A percentile compares a stretch with the other conserved stretches of the same genome.
phyloP scores from a whole-genome alignment of 2,888 invertebrate genomes.

The Ochropacha duplaris region DNA sequence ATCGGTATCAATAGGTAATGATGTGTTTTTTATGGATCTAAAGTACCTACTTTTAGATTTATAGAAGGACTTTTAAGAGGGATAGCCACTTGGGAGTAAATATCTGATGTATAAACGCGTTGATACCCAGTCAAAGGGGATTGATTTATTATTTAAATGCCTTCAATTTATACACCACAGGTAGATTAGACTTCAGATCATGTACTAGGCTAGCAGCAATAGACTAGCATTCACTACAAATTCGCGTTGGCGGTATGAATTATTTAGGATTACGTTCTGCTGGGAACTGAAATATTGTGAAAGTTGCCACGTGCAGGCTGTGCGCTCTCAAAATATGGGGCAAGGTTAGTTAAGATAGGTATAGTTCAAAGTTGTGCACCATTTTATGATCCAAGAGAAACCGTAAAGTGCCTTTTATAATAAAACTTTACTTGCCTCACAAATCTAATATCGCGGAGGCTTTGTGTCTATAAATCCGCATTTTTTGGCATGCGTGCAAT shows the following conservation, averaged over 20 bases:
- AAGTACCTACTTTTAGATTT: neutral
- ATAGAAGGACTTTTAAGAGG: neutral
- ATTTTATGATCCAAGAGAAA: neutral
- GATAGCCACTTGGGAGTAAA: neutral
- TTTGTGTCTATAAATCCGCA: neutral
- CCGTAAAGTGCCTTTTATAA: neutral
- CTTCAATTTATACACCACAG: constrained; percentile 33
- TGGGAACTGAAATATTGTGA: constrained; percentile 47
- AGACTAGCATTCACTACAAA: constrained; percentile 21
- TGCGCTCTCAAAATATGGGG: constrained; percentile 25
- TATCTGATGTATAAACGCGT: neutral
- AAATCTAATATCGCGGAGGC: neutral
- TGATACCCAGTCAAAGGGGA: constrained; percentile 12
- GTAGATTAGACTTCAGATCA: constrained; percentile 15
- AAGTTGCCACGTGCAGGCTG: constrained; percentile 31
- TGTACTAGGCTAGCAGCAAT: constrained; percentile 34
- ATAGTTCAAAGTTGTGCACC: neutral
- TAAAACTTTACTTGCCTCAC: neutral
- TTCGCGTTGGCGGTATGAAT: constrained; percentile 41
- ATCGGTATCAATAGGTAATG: neutral
- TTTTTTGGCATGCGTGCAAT: neutral
- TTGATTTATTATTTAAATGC: constrained; percentile 37
- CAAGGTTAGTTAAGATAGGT: constrained; percentile 28
- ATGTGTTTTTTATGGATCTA: neutral
- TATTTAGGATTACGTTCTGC: constrained; percentile 42